Evolutionary conservation across 2,888 invertebrate genomes (phyloP), one percentile per base, ranked within the genome.

Genomic region (Chloroclystis v-ata): DNA sequence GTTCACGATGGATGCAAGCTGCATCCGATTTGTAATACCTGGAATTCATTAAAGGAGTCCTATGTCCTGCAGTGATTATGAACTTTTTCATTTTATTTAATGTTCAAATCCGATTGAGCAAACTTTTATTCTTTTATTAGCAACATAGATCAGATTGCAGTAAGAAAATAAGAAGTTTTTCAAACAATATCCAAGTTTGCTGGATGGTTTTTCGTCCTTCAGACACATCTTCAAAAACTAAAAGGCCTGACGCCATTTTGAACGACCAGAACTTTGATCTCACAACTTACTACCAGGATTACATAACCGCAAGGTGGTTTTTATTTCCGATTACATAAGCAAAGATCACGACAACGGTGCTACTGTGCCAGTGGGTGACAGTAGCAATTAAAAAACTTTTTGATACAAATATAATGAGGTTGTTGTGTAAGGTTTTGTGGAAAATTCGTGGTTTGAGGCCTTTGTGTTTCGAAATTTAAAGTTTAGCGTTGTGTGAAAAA

Each of bases 361-460:
- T 64, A 63, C 61, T 69, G 55, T 75, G 75, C 73, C 62, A 75
- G 67, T 75, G 56, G 75, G 72, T 69, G 69, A 68, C 52, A 63
- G 43, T 54, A 14, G 13, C 48, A 52, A 54, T 56, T 55, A 51
- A 55, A n/a, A n/a, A 49, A 16, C 32, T 33, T 51, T 57, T 58
- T 54, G 48, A 48, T 58, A 49, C 41, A 25, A 38, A 44, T 58
- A 42, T 42, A 53, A 53, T 43, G 24, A n/a, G 39, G 41, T n/a
- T 8, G 48, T 54, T 56, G 40, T 49, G 47, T 45, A 52, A 54
- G 14, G 25, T 33, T 32, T 37, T 39, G 33, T 35, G 20, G 20
- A 35, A 35, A 35, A 35, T 26, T 25, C 14, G n/a, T 14, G 16
- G 9, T 28, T 26, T 35, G 32, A 37, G 33, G 26, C 32, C 35